phyloP scores from a whole-genome alignment of 2,888 invertebrate species.

The Stomorhina lunata region DNA sequence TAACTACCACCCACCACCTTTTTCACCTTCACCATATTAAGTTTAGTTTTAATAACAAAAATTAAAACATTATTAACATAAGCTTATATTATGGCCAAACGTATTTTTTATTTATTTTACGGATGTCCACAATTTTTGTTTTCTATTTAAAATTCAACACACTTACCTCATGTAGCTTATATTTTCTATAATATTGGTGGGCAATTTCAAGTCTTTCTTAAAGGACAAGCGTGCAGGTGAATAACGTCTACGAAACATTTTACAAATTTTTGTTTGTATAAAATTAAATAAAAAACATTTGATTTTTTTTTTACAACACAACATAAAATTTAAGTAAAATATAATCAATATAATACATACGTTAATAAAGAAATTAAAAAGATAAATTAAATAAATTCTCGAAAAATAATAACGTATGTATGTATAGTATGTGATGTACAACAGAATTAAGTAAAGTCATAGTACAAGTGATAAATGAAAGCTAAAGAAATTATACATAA shows the following conservation, averaged over 20 bases:
- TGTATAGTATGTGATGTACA: not conserved
- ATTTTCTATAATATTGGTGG: conserved; percentile 89
- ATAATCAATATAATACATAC: no score
- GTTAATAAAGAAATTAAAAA: conserved; percentile 27
- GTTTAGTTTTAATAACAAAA: conserved; percentile 54
- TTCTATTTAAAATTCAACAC: conserved; percentile 35
- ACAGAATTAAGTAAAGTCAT: not conserved
- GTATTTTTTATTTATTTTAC: not conserved
- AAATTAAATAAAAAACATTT: conserved; percentile 62
- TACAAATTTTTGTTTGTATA: conserved; percentile 68
- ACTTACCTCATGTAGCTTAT: conserved; percentile 88
- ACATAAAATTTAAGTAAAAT: conserved; percentile 41
- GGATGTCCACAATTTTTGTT: conserved; percentile 4
- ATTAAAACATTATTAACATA: conserved; percentile 53
- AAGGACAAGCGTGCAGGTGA: conserved; percentile 91
- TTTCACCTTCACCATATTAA: conserved; percentile 50
- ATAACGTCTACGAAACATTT: conserved; percentile 85
- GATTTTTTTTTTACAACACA: conserved; percentile 49
- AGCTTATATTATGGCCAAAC: conserved; percentile 30
- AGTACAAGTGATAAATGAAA: no score
- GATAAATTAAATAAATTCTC: not conserved
- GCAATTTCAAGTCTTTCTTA: conserved; percentile 90
- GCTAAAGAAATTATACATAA: no score
- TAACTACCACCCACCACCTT: conserved; percentile 59
- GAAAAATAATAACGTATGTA: not conserved